Conservation (phyloP, 2,113 vertebrate genomes). For the Sinocyclocheilus rhinocerous region DNA sequence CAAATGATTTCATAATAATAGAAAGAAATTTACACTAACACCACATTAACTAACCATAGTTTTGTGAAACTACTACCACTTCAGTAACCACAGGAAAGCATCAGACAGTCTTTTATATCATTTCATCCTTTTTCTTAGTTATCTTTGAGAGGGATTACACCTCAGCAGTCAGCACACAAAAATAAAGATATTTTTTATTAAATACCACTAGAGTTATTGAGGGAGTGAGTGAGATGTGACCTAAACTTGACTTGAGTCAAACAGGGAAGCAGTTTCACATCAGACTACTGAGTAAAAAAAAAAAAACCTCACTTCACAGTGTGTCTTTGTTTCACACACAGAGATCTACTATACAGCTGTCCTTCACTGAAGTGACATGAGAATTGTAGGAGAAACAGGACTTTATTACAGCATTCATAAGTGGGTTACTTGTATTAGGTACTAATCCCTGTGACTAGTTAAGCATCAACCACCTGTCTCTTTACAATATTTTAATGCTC, state of each 20-base stretch:
- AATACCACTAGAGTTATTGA: neutral
- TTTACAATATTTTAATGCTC: neutral
- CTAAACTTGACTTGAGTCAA: neutral
- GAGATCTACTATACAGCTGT: conserved; percentile 17
- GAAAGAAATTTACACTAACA: conserved; percentile 18
- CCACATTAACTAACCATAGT: neutral
- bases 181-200: neutral
- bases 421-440: neutral
- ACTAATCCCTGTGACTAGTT: neutral
- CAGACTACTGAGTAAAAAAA: neutral
- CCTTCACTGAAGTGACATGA: neutral
- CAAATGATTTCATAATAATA: conserved; percentile 13
- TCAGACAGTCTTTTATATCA: neutral
- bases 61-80: neutral
- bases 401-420: neutral
- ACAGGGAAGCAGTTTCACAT: neutral
- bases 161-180: neutral
- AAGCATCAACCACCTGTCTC: neutral
- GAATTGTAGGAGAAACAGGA: neutral
- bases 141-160: neutral
- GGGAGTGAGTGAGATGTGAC: neutral
- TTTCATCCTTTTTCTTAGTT: neutral
- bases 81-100: neutral
- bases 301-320: neutral
- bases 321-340: neutral